Evolutionary conservation across 1,140 invertebrate genomes (phyloP).

Genomic region (Stegodyphus dumicola): DNA sequence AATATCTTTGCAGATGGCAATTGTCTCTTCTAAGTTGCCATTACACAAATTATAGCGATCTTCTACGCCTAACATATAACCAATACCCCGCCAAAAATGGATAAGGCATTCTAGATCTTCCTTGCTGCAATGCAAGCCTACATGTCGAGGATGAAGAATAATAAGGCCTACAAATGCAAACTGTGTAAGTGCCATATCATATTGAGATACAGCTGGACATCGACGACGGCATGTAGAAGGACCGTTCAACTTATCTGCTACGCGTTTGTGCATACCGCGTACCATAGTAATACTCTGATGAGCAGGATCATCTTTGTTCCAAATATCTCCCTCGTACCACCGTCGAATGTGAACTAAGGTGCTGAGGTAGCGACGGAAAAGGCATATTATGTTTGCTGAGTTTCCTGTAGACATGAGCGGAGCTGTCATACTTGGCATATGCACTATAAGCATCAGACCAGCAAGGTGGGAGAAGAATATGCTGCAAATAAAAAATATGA

Average conservation of each 20-base stretch:
- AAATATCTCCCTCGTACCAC: conserved; percentile 80
- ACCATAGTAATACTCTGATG: conserved; percentile 70
- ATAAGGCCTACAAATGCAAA: conserved; percentile 66
- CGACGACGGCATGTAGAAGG: conserved; percentile 62
- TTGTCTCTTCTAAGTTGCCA: conserved; percentile 69
- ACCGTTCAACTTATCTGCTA: conserved; percentile 69
- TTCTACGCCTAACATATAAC: conserved; percentile 82
- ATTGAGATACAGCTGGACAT: conserved; percentile 65
- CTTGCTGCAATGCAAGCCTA: conserved; percentile 64
- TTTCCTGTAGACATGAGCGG: conserved; percentile 70
- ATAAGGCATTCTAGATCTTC: conserved; percentile 80
- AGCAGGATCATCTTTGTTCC: conserved; percentile 67
- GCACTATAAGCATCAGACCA: conserved; percentile 63
- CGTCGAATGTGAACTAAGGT: conserved; percentile 78
- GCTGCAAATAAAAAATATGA: conserved; percentile 22
- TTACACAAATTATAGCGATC: conserved; percentile 78
- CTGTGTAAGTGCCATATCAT: conserved; percentile 67
- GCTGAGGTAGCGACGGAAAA: conserved; percentile 81
- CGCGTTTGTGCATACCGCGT: conserved; percentile 68
- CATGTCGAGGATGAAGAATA: conserved; percentile 64
- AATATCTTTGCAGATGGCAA: conserved; percentile 67
- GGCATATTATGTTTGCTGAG: conserved; percentile 70
- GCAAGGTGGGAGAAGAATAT: conserved; percentile 63
- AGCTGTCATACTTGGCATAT: conserved; percentile 61
- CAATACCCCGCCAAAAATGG: conserved; percentile 87